Base-by-base conservation (phyloP, 2,797 vertebrate genomes). In the Lindbergichthys nudifrons region DNA sequence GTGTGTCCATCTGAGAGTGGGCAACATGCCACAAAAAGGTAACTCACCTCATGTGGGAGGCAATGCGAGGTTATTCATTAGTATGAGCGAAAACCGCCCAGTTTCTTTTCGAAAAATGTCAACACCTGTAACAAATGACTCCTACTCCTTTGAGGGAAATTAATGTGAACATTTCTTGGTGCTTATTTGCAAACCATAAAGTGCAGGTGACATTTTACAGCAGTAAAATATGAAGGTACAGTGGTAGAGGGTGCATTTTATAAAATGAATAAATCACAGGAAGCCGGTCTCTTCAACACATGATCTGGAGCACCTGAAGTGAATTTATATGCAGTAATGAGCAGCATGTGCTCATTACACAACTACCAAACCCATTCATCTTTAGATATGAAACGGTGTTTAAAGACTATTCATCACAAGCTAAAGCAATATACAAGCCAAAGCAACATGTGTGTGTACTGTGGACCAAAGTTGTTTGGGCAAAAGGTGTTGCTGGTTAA, bases 41-140 rank as follows among this genome's bases (percentile, higher is more conserved):
- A 66, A 42, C 57, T 66, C 47, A 58, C 56, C 62, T 80, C 60
- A 60, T 45, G 54, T n/a, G 70, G 43, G 57, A 72, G 26, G 67
- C 64, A 86, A 83, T 87, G 69, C 64, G 42, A 67, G 42, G n/a
- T 82, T 61, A 85, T 83, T 82, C 80, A 84, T 90, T 81, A 82
- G 41, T 75, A 67, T 70, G 58, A 81, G 78, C 43, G 54, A 80
- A 47, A 73, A 75, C 74, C 51, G 52, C 41, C 77, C 67, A 64
- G 57, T 80, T 88, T 85, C 56, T 77, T 81, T 85, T 87, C 57
- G 70, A 81, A 81, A 84, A 87, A 62, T 80, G 80, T 86, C 77
- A 88, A 52, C 56, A 45, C 19, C 18, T 50, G 42, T 84, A 80
- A 91, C 42, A 84, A 88, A 90, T 89, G 71, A 83, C 73, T 79